Percentiles rank a stretch among this genome's conserved stretches.
These are phyloP conservation scores for Eurytoma adleriae DNA, from an alignment of 2,888 invertebrate genomes.

Conservation along the genomic window DNA sequence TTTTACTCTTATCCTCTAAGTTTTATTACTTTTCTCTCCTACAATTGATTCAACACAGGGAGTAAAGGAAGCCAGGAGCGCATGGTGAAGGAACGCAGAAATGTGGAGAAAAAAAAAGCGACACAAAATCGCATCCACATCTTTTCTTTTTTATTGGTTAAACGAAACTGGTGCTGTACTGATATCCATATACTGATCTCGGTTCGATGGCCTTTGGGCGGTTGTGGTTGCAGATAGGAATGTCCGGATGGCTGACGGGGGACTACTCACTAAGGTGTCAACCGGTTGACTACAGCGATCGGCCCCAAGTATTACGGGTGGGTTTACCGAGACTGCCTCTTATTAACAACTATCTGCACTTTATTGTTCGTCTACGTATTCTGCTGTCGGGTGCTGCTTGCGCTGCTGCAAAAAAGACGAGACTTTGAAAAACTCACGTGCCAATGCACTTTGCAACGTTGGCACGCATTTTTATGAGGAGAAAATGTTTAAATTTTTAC, in stretches of 20 bases:
- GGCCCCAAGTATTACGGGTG: slow-evolving; percentile 94
- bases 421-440: too few relatives aligned
- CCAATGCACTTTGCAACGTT: too few relatives aligned
- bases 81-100: too few relatives aligned
- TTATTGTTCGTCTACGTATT: neutral
- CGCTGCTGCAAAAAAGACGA: too few relatives aligned
- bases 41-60: too few relatives aligned
- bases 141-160: too few relatives aligned
- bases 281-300: slow-evolving; percentile 96
- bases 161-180: neutral
- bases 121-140: too few relatives aligned
- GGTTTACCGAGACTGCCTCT: slow-evolving; percentile 75
- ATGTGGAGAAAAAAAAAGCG: too few relatives aligned
- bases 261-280: slow-evolving; percentile 97
- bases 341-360: slow-evolving; percentile 26
- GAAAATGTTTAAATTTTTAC: too few relatives aligned
- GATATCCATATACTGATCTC: slow-evolving; percentile 22
- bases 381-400: too few relatives aligned
- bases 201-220: slow-evolving; percentile 62
- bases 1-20: neutral
- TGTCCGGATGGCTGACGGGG: slow-evolving; percentile 95
- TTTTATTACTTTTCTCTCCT: neutral
- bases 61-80: too few relatives aligned
- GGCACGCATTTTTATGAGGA: too few relatives aligned
- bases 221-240: slow-evolving; percentile 86